A percentile compares a stretch with the other conserved stretches of the same genome.
Evolutionary conservation across 2,113 vertebrate genomes (phyloP).

Genomic region (Phoxinus phoxinus): DNA sequence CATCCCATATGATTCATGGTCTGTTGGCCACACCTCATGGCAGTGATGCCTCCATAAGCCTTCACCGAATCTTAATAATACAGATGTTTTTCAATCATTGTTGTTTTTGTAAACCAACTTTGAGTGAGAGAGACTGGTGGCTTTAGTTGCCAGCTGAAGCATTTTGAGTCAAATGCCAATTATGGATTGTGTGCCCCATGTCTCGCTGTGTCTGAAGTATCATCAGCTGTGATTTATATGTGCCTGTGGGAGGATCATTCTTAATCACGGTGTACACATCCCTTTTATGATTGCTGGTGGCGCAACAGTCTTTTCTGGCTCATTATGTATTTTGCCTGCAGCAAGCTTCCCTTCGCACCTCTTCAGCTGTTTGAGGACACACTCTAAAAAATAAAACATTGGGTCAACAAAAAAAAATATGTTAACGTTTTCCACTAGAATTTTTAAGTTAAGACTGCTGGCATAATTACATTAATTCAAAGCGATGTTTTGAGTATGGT

Average conservation of each 20-base stretch:
- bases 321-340: background rate
- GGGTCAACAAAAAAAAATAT: no score
- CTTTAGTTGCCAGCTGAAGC: background rate
- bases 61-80: background rate
- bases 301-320: background rate
- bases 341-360: background rate
- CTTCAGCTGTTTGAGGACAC: background rate
- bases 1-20: constrained; percentile 5
- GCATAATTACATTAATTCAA: no score
- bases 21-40: background rate
- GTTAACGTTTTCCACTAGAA: no score
- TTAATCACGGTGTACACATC: background rate
- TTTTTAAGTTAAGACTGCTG: no score
- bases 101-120: background rate
- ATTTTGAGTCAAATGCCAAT: constrained; percentile 9
- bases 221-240: constrained; percentile 24
- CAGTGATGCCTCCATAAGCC: background rate
- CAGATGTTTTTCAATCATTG: background rate
- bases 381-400: no score
- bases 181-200: constrained; percentile 14
- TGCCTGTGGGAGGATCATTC: background rate
- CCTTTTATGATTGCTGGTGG: constrained; percentile 4
- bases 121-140: background rate
- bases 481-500: no score
- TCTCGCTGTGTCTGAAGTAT: background rate